Base-by-base conservation (phyloP, 2,113 vertebrate species). In the Mesitornis unicolor region DNA sequence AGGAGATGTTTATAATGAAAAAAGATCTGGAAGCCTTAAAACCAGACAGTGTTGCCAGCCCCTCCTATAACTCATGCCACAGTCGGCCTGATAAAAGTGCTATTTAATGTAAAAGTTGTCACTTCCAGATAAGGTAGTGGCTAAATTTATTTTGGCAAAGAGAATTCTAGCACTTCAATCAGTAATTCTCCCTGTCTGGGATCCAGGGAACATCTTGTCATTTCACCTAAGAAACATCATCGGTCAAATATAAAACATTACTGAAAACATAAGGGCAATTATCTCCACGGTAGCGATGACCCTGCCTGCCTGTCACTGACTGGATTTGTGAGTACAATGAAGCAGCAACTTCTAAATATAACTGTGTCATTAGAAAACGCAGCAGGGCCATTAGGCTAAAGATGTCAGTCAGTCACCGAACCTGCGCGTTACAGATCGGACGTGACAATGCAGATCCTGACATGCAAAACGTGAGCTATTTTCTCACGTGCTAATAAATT, bases 391-490 rank as follows among this genome's bases (percentile, higher is more conserved):
- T 4, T 4, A 20, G 48, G 43, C 11, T 26, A 35, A 59, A 28
- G 16, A 24, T 2, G 17, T 60, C 70, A 5, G 6, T n/a, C n/a
- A 17, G 28, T 1, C 60, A 24, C 25, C 16, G 54, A 11, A 11
- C 29, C 38, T 8, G 5, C 16, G 13, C 0, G 2, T 5, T 35
- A 17, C 8, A 33, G 18, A 56, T 6, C 6, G 0, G 5, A 0
- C 4, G 0, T 3, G 16, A 80, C 24, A 1, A n/a, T 2, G 15
- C 63, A 47, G 14, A 60, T 8, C 26, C 28, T 11, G 7, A 56
- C 11, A 3, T 2, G 4, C n/a, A 65, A 7, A 3, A 42, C 0
- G 1, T 51, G 13, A 53, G 1, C 45, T 48, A 3, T 9, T 94
- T 80, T 70, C 0, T 65, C 42, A 9, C 0, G 3, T 13, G 15